phyloP scores from a whole-genome alignment of 2,113 vertebrate species.

The Zosterops lateralis region DNA sequence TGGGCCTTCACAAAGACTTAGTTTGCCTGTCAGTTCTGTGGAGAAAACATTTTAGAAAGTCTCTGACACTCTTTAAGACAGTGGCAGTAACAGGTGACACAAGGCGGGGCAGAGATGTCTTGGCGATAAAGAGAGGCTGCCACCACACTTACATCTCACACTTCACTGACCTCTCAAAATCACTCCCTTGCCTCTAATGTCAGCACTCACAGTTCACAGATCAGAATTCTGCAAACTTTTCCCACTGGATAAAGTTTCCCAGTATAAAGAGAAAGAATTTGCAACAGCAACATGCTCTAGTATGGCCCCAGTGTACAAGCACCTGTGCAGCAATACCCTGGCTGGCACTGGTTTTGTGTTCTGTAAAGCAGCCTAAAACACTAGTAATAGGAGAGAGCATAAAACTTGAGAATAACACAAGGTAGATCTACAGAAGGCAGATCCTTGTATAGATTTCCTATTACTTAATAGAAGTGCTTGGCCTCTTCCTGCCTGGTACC shows the following conservation, averaged over 20 bases:
- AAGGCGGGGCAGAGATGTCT: not conserved
- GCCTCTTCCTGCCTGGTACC: not conserved
- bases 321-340: not conserved
- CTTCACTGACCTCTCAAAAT: not conserved
- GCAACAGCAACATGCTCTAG: not conserved
- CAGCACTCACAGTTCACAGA: not conserved
- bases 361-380: not conserved
- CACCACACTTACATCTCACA: not conserved
- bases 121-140: not conserved
- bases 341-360: not conserved
- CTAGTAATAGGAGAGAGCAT: not conserved
- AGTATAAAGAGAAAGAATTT: not conserved
- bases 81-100: not conserved
- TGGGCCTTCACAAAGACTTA: not conserved
- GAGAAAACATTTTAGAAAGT: not conserved
- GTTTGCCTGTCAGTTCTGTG: not conserved
- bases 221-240: not conserved
- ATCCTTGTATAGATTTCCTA: not conserved
- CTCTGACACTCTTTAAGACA: not conserved
- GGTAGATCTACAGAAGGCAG: not conserved
- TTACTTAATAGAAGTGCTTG: not conserved
- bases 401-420: not conserved
- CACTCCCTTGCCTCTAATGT: not conserved
- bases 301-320: not conserved
- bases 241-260: not conserved